Conservation (phyloP, 2,888 invertebrate species). For the Aspidiotus rigidus region DNA sequence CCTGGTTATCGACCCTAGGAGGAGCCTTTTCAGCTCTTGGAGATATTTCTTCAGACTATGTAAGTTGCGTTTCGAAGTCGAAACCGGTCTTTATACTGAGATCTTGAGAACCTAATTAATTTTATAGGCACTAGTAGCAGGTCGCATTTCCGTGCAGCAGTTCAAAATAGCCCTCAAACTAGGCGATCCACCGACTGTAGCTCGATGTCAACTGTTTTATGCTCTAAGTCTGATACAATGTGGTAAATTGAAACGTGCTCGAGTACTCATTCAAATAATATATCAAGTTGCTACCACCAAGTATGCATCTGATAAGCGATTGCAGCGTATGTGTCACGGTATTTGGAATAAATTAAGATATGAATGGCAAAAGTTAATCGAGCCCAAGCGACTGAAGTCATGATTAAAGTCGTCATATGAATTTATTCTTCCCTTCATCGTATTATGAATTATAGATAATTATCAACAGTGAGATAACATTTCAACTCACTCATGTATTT, state of each 20-base stretch:
- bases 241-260: constrained; percentile 56
- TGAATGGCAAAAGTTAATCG: constrained; percentile 38
- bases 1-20: constrained; percentile 92
- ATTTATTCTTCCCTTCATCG: no score
- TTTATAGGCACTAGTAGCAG: constrained; percentile 75
- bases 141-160: constrained; percentile 76
- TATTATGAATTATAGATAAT: no score
- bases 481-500: no score
- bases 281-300: constrained; percentile 45
- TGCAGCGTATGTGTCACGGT: constrained; percentile 74
- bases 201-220: constrained; percentile 75
- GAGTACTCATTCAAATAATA: constrained; percentile 52
- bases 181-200: constrained; percentile 70
- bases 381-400: no score
- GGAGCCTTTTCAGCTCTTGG: constrained; percentile 94
- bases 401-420: no score
- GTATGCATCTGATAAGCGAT: constrained; percentile 49
- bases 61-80: constrained; percentile 45
- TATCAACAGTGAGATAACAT: no score
- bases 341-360: constrained; percentile 76
- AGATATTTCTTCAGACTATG: constrained; percentile 70
- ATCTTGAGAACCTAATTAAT: not conserved
- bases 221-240: constrained; percentile 81
- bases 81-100: no score
- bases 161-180: constrained; percentile 67